phyloP scores from a whole-genome alignment of 1,140 invertebrate genomes.

The Drosophila sulfurigaster region DNA sequence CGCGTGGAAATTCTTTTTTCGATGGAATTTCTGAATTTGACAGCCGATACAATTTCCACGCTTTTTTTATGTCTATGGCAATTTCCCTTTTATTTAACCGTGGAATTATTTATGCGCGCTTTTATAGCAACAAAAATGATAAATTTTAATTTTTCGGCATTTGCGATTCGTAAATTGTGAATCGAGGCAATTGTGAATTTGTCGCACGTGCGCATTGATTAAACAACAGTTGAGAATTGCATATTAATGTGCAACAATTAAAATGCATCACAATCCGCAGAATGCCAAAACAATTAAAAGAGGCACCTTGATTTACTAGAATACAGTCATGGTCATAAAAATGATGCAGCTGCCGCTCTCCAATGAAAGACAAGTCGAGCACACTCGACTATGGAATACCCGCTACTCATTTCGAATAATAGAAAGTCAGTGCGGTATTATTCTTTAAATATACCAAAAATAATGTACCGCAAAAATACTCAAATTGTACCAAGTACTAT shows the following conservation, averaged over 20 bases:
- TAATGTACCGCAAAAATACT: no score
- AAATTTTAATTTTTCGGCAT: constrained; percentile 6
- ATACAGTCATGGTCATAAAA: constrained; percentile 28
- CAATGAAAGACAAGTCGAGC: neutral
- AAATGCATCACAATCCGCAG: constrained; percentile 13
- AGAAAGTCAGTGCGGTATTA: no score
- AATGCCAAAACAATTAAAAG: constrained; percentile 66
- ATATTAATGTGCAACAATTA: constrained; percentile 38
- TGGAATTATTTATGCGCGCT: constrained; percentile 63
- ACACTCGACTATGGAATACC: no score
- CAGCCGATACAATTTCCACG: constrained; percentile 23
- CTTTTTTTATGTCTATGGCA: neutral
- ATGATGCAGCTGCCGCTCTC: constrained; percentile 3
- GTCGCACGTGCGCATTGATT: constrained; percentile 55
- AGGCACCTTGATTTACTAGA: constrained; percentile 21
- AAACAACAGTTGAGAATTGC: constrained; percentile 58
- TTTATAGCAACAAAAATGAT: constrained; percentile 41
- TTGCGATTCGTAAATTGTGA: no score
- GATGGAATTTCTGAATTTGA: constrained; percentile 14
- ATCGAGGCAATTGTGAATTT: constrained; percentile 39
- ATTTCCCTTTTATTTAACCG: constrained; percentile 7
- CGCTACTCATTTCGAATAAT: no score
- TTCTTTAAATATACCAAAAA: no score
- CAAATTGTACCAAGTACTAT: no score
- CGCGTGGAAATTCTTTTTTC: constrained; percentile 28